These are phyloP conservation scores for Tromatobia lineatoria DNA, from an alignment of 2,888 invertebrate species.

Conservation along the genomic window DNA sequence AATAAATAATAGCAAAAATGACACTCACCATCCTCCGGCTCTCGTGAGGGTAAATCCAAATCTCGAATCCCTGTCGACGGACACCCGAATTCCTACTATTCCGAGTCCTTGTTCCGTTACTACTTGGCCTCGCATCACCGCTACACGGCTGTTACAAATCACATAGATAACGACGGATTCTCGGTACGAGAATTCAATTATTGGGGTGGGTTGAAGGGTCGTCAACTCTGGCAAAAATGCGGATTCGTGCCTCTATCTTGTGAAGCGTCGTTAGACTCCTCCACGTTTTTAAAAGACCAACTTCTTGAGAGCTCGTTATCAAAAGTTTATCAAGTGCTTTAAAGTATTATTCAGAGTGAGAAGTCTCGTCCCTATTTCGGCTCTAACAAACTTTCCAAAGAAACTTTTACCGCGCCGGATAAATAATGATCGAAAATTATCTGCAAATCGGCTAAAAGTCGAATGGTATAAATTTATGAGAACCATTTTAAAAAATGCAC, in stretches of 20 bases:
- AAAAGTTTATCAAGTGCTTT: constrained; percentile 54
- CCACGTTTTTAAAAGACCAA: constrained; percentile 7
- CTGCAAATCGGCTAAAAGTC: constrained; percentile 8
- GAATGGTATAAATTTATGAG: neutral
- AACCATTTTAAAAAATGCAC: neutral
- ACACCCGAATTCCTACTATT: constrained; percentile 98
- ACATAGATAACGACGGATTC: constrained; percentile 77
- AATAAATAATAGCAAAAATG: constrained; percentile 1
- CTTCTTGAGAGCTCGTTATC: constrained; percentile 57
- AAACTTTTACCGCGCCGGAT: neutral
- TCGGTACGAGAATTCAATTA: constrained; percentile 58
- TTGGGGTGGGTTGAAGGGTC: constrained; percentile 23
- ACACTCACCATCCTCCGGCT: constrained; percentile 97
- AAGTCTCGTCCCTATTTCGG: neutral
- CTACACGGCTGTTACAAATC: constrained; percentile 94
- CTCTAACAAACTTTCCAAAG: neutral
- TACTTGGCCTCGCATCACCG: constrained; percentile 99
- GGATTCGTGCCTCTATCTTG: neutral
- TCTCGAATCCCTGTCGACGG: constrained; percentile 96
- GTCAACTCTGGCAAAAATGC: constrained; percentile 31
- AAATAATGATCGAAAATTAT: constrained; percentile 51
- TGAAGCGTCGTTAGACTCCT: neutral
- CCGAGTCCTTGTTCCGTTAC: constrained; percentile 97
- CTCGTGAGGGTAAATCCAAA: constrained; percentile 98
- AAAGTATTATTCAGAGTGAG: neutral